Conservation (phyloP, 2,113 vertebrate species). For the Sinocyclocheilus anshuiensis region DNA sequence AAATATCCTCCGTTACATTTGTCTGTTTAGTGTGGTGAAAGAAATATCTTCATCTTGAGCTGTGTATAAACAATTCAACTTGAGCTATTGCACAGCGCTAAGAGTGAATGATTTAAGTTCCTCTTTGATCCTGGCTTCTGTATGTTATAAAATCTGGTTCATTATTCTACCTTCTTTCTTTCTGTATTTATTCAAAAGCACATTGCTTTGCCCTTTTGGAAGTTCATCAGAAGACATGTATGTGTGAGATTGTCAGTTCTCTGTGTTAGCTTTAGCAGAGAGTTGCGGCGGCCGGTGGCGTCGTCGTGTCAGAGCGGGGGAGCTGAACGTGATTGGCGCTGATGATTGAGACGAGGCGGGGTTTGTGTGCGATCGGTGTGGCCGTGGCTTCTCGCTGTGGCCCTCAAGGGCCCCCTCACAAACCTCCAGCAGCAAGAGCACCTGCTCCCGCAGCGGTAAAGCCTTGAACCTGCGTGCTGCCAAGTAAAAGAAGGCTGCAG, state of each 20-base stretch:
- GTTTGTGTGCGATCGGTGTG: constrained; percentile 21
- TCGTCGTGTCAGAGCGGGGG: constrained; percentile 46
- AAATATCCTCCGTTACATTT: neutral
- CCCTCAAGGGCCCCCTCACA: constrained; percentile 84
- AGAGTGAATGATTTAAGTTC: neutral
- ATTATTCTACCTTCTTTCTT: neutral
- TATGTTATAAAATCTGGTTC: neutral
- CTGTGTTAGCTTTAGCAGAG: constrained; percentile 63
- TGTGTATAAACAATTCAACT: constrained; percentile 1
- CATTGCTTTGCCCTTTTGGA: neutral
- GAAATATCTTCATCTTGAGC: neutral
- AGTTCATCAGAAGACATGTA: neutral
- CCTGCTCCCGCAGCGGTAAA: constrained; percentile 78
- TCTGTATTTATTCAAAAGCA: constrained; percentile 7
- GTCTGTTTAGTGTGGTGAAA: neutral
- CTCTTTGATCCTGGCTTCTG: neutral
- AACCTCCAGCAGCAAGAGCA: constrained; percentile 78
- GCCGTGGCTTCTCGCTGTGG: constrained; percentile 38
- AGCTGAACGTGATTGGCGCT: constrained; percentile 53
- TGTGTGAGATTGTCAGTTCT: constrained; percentile 52
- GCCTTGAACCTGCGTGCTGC: constrained; percentile 87
- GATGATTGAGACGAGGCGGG: constrained; percentile 43
- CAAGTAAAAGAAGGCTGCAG: constrained; percentile 90
- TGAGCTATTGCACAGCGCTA: neutral
- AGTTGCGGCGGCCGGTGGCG: constrained; percentile 63